Base-by-base conservation (phyloP, 2,888 invertebrate species). In the Lypha dubia region DNA sequence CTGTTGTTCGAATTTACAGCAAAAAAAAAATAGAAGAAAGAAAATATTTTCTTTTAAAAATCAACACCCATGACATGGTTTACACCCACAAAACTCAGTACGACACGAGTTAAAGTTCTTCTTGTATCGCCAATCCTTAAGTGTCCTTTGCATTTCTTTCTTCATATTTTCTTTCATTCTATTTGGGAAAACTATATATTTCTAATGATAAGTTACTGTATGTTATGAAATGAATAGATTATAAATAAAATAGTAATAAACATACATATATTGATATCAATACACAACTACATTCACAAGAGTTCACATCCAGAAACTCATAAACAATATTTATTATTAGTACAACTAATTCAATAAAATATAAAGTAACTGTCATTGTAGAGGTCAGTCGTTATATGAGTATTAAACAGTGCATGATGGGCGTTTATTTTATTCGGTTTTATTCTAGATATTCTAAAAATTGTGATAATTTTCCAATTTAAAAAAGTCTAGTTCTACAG, bases 41-140 rank as follows among this genome's bases (percentile, higher is more conserved):
- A 49, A 70, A 44, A 70, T 46, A 63, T 11, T 32, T 62, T 20
- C 22, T 58, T 62, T 60, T 56, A 53, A 83, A 65, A 79, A 76
- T 76, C 71, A 84, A 80, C 76, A 84, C 76, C 80, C 80, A 46
- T 80, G 84, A 80, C 80, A 77, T 73, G 77, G 77, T 74, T 68
- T 73, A 76, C 84, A 68, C 77, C 84, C 84, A 74, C 74, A 65
- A 77, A 80, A 53, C 84, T 70, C 49, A 77, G 58, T 67, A 80
- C 77, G 84, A 80, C 76, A 76, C 58, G 62, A 49, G 68, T 46
- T 67, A 70, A 74, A 74, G 35, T 74, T 70, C 24, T 67, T 38
- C 17, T 17, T 67, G 60, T 44, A 73, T 62, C 68, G 60, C 49
- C n/a, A n/a, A n/a, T 51, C 58, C 46, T 81, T 77, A 62, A 67